Percentiles rank a stretch among this genome's conserved stretches.
Evolutionary conservation across 2,797 vertebrate species (phyloP).

Genomic region (Leptatherina wallacei): DNA sequence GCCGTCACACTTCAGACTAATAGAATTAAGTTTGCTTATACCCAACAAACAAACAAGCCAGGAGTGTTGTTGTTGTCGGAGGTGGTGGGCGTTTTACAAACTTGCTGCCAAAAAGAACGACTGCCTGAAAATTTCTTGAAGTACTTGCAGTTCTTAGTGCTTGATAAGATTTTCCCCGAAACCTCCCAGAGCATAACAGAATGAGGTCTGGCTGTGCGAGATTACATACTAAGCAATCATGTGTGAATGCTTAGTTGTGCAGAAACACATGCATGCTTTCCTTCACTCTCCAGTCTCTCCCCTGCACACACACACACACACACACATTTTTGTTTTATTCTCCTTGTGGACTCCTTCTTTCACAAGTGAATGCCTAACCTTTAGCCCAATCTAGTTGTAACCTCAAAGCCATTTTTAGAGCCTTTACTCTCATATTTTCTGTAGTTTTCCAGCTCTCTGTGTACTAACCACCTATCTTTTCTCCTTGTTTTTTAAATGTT

Average conservation of each 20-base stretch:
- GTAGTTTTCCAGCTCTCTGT: conserved; percentile 26
- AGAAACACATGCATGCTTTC: conserved; percentile 41
- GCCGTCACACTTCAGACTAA: conserved; percentile 29
- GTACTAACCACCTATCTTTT: background rate
- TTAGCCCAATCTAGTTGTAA: background rate
- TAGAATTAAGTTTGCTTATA: conserved; percentile 29
- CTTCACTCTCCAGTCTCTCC: conserved; percentile 12
- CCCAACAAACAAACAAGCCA: conserved; percentile 44
- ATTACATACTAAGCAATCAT: conserved; percentile 51
- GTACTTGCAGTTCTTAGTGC: conserved; percentile 42
- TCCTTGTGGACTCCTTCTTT: background rate
- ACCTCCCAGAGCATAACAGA: conserved; percentile 48
- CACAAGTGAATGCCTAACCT: background rate
- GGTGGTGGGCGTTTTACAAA: conserved; percentile 35
- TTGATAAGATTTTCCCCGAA: conserved; percentile 55
- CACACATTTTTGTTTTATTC: background rate
- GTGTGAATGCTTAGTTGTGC: conserved; percentile 40
- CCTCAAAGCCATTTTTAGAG: background rate
- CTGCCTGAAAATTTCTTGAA: conserved; percentile 53
- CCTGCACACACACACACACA: background rate
- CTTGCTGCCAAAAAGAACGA: conserved; percentile 33
- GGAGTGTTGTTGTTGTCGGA: background rate
- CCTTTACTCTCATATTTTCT: conserved; percentile 33
- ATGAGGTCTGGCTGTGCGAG: conserved; percentile 59
- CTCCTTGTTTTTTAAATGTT: background rate